Conservation (phyloP, 2,113 vertebrate species). For the Strigops habroptila region DNA sequence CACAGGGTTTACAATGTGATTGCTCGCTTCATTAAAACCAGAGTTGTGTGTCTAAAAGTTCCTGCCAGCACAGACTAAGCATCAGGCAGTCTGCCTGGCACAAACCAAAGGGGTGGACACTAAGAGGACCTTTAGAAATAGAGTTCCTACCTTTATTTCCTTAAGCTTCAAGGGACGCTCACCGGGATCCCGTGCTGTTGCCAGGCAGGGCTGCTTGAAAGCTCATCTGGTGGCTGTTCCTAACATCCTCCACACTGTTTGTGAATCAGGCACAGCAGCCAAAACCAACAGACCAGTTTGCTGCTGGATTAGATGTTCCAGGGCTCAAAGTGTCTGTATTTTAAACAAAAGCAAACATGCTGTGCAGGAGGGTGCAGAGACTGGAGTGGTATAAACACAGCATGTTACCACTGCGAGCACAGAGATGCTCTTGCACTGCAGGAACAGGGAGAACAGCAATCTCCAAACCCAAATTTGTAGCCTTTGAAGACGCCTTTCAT, state of each 20-base stretch:
- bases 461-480: background rate
- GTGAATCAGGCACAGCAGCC: background rate
- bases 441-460: background rate
- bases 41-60: background rate
- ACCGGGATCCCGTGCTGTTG: background rate
- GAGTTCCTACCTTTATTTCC: background rate
- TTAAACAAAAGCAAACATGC: background rate
- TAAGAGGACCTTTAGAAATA: background rate
- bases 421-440: background rate
- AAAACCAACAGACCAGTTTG: background rate
- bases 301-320: background rate
- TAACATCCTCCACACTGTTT: background rate
- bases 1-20: background rate
- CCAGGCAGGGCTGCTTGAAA: background rate
- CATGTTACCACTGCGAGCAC: fast-evolving
- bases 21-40: background rate
- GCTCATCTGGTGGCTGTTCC: background rate
- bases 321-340: background rate
- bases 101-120: background rate
- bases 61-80: background rate
- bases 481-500: background rate
- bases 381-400: background rate
- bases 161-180: background rate
- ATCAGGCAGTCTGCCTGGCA: background rate
- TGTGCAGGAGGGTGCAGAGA: background rate